A percentile compares a stretch with the other conserved stretches of the same genome.
These are phyloP conservation scores for Hydrophis major DNA, from an alignment of 2,797 vertebrate genomes.

Conservation along the genomic window DNA sequence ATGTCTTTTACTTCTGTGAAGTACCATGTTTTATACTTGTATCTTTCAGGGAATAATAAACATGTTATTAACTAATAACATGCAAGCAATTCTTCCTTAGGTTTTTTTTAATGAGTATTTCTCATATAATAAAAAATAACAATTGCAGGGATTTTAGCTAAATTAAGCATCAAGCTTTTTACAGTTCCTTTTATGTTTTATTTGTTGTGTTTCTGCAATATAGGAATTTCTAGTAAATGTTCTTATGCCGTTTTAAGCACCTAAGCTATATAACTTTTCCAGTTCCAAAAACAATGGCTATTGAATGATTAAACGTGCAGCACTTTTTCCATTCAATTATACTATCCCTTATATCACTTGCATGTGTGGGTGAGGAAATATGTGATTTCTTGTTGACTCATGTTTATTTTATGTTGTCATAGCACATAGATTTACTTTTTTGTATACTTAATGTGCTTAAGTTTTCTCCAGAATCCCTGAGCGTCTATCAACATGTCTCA, in stretches of 20 bases:
- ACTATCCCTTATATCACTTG: neutral
- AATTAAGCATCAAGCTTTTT: neutral
- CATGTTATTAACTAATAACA: slow-evolving; percentile 51
- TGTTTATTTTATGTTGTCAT: neutral
- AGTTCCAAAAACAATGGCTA: neutral
- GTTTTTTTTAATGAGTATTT: slow-evolving; percentile 37
- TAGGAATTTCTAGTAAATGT: neutral
- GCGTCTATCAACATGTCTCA: neutral
- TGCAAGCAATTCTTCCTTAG: slow-evolving; percentile 46
- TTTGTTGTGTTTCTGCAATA: neutral
- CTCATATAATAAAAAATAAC: slow-evolving; percentile 18
- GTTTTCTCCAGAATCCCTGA: neutral
- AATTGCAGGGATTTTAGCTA: neutral
- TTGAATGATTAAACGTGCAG: neutral
- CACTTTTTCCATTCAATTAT: neutral
- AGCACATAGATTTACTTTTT: neutral
- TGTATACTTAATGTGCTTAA: neutral
- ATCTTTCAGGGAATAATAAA: slow-evolving; percentile 41
- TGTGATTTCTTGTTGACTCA: slow-evolving; percentile 1
- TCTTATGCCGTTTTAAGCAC: neutral
- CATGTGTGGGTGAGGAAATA: neutral
- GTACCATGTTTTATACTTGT: neutral
- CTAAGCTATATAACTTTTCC: neutral
- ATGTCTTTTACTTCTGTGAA: neutral
- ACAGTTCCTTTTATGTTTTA: neutral